Evolutionary conservation across 1,140 invertebrate genomes (phyloP).

Genomic region (Rhagoletis zephyria): DNA sequence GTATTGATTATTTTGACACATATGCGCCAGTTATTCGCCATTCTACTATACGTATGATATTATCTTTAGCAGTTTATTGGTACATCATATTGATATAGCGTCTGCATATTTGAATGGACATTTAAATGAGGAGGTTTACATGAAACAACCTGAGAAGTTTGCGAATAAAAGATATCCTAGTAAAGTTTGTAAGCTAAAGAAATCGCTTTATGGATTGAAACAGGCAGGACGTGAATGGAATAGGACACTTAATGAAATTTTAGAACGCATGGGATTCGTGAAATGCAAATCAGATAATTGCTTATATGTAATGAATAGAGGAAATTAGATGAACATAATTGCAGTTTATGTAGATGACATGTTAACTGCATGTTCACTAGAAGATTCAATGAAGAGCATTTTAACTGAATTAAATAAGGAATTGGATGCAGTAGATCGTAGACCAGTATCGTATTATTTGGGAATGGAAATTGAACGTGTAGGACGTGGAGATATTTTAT

Average conservation of each 20-base stretch:
- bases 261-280: slow-evolving; percentile 53
- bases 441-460: slow-evolving; percentile 2
- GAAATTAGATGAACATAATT: neutral
- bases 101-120: slow-evolving; percentile 68
- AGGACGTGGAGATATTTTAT: neutral
- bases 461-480: slow-evolving; percentile 24
- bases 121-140: slow-evolving; percentile 55
- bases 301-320: neutral
- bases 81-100: slow-evolving; percentile 70
- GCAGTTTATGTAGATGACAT: slow-evolving; percentile 56
- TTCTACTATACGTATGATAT: slow-evolving; percentile 66
- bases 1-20: too few relatives aligned
- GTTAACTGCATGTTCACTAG: slow-evolving; percentile 44
- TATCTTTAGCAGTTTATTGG: slow-evolving; percentile 57
- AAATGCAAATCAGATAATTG: slow-evolving; percentile 57
- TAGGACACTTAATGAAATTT: slow-evolving; percentile 36
- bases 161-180: slow-evolving; percentile 57
- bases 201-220: slow-evolving; percentile 69
- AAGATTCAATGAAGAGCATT: neutral
- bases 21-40: slow-evolving; percentile 64
- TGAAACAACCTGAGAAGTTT: slow-evolving; percentile 70
- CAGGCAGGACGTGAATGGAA: slow-evolving; percentile 67
- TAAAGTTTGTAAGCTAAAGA: slow-evolving; percentile 64
- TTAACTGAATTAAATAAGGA: neutral
- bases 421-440: slow-evolving; percentile 37